Conservation (phyloP, 53 echinoderm and acorn worm species). For the Patiria pectinifera region DNA sequence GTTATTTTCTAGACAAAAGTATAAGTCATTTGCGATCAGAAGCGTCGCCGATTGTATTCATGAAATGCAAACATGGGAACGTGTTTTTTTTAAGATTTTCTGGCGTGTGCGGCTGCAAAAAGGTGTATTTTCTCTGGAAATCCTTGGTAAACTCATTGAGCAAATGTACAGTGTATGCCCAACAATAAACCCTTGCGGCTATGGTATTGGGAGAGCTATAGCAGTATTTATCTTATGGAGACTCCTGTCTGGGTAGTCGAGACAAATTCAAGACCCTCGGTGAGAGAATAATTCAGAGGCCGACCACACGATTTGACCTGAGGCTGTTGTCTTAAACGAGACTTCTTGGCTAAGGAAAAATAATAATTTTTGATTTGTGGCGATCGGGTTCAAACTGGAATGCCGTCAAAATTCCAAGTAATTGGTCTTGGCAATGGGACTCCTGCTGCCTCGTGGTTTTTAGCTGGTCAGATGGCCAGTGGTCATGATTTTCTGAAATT, state of each 20-base stretch:
- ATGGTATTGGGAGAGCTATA: background rate
- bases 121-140: background rate
- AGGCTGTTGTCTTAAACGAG: constrained; percentile 41
- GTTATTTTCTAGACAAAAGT: no score
- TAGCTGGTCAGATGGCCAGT: background rate
- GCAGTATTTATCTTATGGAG: constrained; percentile 57
- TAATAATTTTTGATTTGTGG: constrained; percentile 6
- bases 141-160: background rate
- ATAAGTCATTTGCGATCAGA: no score
- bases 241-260: constrained; percentile 9
- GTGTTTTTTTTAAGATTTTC: no score
- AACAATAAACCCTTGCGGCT: background rate
- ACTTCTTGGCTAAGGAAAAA: background rate
- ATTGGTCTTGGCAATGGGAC: background rate
- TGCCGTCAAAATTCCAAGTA: constrained; percentile 22
- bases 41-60: no score
- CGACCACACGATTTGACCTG: constrained; percentile 17
- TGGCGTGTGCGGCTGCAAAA: no score
- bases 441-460: background rate
- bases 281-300: background rate
- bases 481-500: background rate
- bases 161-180: background rate
- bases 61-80: no score
- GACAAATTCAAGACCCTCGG: constrained; percentile 6
- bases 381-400: constrained; percentile 25